Percentiles rank a stretch among this genome's conserved stretches.
Evolutionary conservation across 2,113 vertebrate species (phyloP).

Genomic region (Suricata suricatta): DNA sequence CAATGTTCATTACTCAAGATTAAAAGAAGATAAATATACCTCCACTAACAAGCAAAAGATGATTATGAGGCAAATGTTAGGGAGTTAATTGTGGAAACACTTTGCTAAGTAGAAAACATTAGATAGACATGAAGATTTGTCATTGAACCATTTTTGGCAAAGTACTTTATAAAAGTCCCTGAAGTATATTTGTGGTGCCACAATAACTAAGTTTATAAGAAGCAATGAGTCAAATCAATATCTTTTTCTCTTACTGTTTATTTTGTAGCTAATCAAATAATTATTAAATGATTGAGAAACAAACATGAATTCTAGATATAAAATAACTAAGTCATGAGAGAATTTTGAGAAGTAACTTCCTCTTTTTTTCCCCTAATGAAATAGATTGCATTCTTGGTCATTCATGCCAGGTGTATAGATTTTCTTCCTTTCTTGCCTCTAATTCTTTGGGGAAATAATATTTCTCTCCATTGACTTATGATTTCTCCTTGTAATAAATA

Average conservation of each 20-base stretch:
- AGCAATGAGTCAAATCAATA: not conserved
- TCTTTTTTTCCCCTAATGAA: not conserved
- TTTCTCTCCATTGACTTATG: not conserved
- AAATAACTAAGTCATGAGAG: not conserved
- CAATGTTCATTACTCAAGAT: not conserved
- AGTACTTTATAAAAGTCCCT: not conserved
- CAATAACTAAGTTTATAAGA: not conserved
- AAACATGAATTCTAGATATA: not conserved
- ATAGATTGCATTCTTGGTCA: not conserved
- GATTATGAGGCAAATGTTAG: not conserved
- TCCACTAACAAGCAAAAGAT: not conserved
- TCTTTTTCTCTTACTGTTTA: not conserved
- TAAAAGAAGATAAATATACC: not conserved
- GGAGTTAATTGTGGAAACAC: not conserved
- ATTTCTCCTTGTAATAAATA: not conserved
- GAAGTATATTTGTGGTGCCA: not conserved
- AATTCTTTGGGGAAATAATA: not conserved
- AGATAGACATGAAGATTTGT: not conserved
- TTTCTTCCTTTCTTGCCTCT: not conserved
- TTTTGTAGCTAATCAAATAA: not conserved
- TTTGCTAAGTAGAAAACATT: not conserved
- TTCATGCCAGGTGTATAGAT: not conserved
- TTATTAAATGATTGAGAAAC: not conserved
- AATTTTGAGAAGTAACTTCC: not conserved
- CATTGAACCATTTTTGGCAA: not conserved